A percentile compares a stretch with the other conserved stretches of the same genome.
Conservation (phyloP, 1,140 invertebrate species). For the Magallana gigas region DNA sequence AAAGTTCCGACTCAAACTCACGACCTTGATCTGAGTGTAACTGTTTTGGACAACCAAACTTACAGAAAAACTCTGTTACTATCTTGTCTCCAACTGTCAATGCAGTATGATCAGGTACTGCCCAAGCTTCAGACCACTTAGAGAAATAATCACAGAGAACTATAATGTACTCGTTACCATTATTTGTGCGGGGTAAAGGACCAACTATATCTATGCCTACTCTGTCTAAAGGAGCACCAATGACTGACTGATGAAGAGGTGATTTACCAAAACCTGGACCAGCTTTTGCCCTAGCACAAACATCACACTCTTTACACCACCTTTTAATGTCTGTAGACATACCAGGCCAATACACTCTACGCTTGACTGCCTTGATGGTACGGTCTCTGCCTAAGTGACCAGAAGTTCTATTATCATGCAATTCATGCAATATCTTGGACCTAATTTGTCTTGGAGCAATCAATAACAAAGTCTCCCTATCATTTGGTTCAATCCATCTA, state of each 20-base stretch:
- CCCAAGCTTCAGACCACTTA: too few relatives aligned
- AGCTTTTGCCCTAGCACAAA: constrained; percentile 53
- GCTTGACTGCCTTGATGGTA: constrained; percentile 41
- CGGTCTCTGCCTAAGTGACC: constrained; percentile 57
- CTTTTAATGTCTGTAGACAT: constrained; percentile 41
- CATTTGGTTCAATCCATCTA: too few relatives aligned
- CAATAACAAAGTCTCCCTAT: too few relatives aligned
- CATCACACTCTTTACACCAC: too few relatives aligned
- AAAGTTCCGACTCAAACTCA: too few relatives aligned
- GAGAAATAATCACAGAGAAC: too few relatives aligned
- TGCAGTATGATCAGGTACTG: too few relatives aligned
- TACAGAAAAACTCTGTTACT: constrained; percentile 56
- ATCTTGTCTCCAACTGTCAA: constrained; percentile 59
- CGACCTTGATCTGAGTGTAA: constrained; percentile 76
- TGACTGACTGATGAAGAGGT: constrained; percentile 9
- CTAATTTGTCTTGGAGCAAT: too few relatives aligned
- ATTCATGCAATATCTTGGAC: constrained; percentile 43
- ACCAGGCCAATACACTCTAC: constrained; percentile 55
- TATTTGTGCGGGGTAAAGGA: constrained; percentile 8
- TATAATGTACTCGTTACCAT: too few relatives aligned
- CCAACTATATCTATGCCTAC: constrained; percentile 55
- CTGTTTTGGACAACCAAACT: constrained; percentile 75
- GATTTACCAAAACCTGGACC: constrained; percentile 49
- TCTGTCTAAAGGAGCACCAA: constrained; percentile 18
- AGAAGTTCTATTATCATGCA: constrained; percentile 42